Conservation (phyloP, 2,888 invertebrate species). For the Sinopyrophorus schimmeli region DNA sequence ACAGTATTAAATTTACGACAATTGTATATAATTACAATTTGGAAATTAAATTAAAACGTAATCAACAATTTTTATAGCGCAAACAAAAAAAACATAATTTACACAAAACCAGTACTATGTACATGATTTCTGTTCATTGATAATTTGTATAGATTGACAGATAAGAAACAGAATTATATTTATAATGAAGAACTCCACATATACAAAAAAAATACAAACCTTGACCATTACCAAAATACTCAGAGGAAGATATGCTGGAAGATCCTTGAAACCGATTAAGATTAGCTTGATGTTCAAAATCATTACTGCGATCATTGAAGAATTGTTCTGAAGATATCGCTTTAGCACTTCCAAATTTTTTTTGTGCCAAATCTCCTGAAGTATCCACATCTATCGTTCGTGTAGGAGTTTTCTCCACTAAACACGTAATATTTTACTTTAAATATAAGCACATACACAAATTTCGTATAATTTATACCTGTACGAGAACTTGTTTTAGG, state of each 20-base stretch:
- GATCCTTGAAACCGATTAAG: conserved; percentile 87
- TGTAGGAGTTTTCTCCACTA: conserved; percentile 32
- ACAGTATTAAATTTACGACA: too few species aligned
- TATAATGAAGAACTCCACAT: too few species aligned
- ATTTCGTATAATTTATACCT: conserved; percentile 24
- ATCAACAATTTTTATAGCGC: too few species aligned
- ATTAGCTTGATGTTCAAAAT: conserved; percentile 63
- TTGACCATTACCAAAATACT: conserved; percentile 71
- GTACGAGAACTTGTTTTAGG: conserved; percentile 30
- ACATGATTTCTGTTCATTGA: too few species aligned
- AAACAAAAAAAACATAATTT: too few species aligned
- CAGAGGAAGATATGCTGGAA: conserved; percentile 93
- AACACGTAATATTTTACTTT: neutral
- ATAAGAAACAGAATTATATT: too few species aligned
- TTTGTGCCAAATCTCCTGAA: conserved; percentile 74
- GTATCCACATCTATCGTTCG: conserved; percentile 28
- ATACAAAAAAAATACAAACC: conserved; percentile 36
- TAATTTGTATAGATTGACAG: too few species aligned
- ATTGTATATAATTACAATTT: too few species aligned
- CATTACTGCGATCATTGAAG: conserved; percentile 75
- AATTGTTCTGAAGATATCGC: conserved; percentile 97
- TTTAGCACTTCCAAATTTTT: conserved; percentile 96
- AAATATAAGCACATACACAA: conserved; percentile 4
- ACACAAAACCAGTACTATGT: too few species aligned
- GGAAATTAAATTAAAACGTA: too few species aligned